These are phyloP conservation scores for Hestina assimilis DNA, from an alignment of 1,140 invertebrate species.

Conservation along the genomic window DNA sequence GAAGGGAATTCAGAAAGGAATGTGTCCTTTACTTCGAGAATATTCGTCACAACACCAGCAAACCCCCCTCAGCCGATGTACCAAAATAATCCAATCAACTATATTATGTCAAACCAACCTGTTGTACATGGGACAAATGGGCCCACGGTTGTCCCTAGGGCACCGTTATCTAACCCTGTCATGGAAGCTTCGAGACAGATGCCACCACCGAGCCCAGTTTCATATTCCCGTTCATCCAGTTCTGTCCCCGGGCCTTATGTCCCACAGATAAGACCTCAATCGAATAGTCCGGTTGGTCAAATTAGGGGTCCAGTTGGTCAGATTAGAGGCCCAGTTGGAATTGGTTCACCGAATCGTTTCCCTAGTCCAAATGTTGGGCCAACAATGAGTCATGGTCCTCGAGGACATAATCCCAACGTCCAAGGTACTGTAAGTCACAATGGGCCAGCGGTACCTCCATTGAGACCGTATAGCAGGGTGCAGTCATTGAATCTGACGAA, in stretches of 20 bases:
- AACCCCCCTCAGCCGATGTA: not conserved
- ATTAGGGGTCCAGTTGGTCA: too few relatives aligned
- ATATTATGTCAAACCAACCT: conserved; percentile 1
- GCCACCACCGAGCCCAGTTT: too few relatives aligned
- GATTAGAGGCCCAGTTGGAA: too few relatives aligned
- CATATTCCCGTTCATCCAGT: too few relatives aligned
- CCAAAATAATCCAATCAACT: conserved; percentile 5
- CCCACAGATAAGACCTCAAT: too few relatives aligned
- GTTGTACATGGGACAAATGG: not conserved
- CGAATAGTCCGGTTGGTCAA: too few relatives aligned
- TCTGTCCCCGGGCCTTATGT: too few relatives aligned
- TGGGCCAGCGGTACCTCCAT: conserved; percentile 5
- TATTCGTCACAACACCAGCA: too few relatives aligned
- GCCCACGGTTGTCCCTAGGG: not conserved
- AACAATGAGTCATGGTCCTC: too few relatives aligned
- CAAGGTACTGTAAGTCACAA: conserved; percentile 3
- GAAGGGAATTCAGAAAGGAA: not conserved
- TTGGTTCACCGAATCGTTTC: not conserved
- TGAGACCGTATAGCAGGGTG: not conserved
- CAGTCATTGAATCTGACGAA: not conserved
- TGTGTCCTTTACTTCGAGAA: too few relatives aligned
- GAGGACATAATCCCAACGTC: not conserved
- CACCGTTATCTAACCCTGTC: too few relatives aligned
- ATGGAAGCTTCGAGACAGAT: too few relatives aligned
- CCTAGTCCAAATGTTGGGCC: not conserved